Evolutionary conservation across 1,140 invertebrate species (phyloP).

Genomic region (Odontomachus brunneus): DNA sequence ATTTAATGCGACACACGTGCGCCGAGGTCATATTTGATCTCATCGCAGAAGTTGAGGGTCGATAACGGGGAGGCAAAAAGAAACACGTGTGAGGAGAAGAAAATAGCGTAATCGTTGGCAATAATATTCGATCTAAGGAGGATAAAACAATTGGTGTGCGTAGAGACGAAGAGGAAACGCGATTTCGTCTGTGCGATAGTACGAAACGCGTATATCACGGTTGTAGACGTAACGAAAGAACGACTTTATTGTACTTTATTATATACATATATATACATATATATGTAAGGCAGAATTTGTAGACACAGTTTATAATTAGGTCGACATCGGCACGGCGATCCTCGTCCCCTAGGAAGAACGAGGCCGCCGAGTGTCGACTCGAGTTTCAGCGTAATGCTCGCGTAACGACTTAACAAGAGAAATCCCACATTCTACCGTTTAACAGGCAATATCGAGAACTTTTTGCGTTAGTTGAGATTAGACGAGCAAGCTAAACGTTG

Average conservation of each 20-base stretch:
- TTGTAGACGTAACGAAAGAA: conserved; percentile 31
- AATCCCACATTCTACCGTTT: conserved; percentile 15
- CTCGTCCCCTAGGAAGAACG: conserved; percentile 1
- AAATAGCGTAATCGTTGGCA: conserved; percentile 63
- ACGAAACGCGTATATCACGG: conserved; percentile 44
- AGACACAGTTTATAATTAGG: conserved; percentile 70
- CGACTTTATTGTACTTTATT: conserved; percentile 70
- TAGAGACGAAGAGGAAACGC: conserved; percentile 15
- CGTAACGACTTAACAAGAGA: conserved; percentile 49
- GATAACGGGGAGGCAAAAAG: not conserved
- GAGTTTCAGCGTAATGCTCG: conserved; percentile 58
- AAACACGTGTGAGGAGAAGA: not conserved
- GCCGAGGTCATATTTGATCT: not conserved
- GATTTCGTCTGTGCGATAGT: conserved; percentile 51
- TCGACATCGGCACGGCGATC: conserved; percentile 59
- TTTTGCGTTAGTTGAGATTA: not conserved
- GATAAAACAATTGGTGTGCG: not conserved
- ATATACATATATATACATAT: conserved; percentile 2
- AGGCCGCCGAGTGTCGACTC: conserved; percentile 46
- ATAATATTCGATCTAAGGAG: conserved; percentile 58
- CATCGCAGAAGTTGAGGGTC: conserved; percentile 2
- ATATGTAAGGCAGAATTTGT: conserved; percentile 63
- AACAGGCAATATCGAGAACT: not conserved
- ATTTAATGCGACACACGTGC: not conserved
- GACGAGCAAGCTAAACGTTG: not conserved